Evolutionary conservation across 92 coral and sea anemone genomes (phyloP).

Genomic region (Porites lobata): DNA sequence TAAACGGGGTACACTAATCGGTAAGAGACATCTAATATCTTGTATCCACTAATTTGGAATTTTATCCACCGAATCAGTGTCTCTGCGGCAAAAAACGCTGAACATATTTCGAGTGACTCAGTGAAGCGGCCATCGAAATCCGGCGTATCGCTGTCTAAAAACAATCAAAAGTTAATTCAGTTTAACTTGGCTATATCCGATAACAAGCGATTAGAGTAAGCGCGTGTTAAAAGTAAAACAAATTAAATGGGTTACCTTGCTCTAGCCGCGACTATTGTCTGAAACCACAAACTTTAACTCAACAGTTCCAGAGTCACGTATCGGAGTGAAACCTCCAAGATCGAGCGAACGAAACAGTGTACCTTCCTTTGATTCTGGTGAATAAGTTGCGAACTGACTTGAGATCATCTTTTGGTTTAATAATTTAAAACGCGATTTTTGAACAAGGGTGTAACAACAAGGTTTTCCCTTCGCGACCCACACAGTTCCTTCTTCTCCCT

Average conservation of each 20-base stretch:
- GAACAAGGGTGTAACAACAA: constrained; percentile 30
- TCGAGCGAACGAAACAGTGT: background rate
- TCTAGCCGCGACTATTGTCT: constrained; percentile 13
- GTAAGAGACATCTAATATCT: constrained; percentile 10
- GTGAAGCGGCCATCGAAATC: background rate
- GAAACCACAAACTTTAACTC: constrained; percentile 30
- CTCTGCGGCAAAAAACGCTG: background rate
- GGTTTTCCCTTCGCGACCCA: constrained; percentile 24
- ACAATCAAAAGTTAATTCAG: constrained; percentile 7
- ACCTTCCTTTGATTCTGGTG: background rate
- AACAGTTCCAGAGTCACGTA: constrained; percentile 5
- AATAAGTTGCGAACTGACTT: background rate
- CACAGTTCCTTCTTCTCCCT: background rate
- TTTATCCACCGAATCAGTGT: background rate
- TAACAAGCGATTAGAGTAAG: constrained; percentile 18
- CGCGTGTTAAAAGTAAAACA: constrained; percentile 29
- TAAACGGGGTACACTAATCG: constrained; percentile 10
- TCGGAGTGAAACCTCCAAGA: background rate
- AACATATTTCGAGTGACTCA: no score
- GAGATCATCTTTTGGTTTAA: background rate
- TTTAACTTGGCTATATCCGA: constrained; percentile 17
- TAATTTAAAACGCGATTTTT: constrained; percentile 15
- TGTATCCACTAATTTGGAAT: constrained; percentile 20
- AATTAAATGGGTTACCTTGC: constrained; percentile 34
- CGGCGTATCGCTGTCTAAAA: background rate